Base-by-base conservation (phyloP, 2,888 invertebrate genomes). In the Amphiduros pacificus region DNA sequence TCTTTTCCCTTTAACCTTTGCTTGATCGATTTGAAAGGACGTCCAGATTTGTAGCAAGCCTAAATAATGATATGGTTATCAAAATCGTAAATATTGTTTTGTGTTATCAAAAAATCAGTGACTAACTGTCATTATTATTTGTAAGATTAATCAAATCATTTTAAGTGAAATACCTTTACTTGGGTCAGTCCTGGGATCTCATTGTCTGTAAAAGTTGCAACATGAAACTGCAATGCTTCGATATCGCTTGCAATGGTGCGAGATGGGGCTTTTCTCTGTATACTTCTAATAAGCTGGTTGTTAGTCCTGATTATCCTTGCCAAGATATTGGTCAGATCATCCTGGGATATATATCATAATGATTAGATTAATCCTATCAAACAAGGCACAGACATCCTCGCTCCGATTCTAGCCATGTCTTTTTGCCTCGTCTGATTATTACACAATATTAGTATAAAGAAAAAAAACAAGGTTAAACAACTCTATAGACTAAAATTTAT, bases 1-100 rank as follows among this genome's bases (percentile, higher is more conserved):
- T 99, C 99, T 81, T 99, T 99, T 24, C 98, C 97, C 84, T 98
- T 98, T 65, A 87, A 74, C 53, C 99, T 88, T 2, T 97, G 93
- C 82, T 99, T 99, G 57, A 99, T 87, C 0, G 99, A 96, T 85
- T 99, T 99, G 9, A 99, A 84, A 0, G 99, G 99, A 80, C 99
- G 92, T 2, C 99, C 99, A 0, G 97, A 97, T 83, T 99, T 99
- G 82, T 99, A 99, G 89, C 96, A 94, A 11, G 99, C 99, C 83
- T 84, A 44, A 9, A 36, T 11, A 36, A n/a, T n/a, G n/a, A 60
- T 54, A 31, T 59, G 28, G 53, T 9, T 14, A 14, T 14, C 17
- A 36, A 14, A 36, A 36, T 36, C n/a, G n/a, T n/a, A n/a, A n/a
- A n/a, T n/a, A n/a, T n/a, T n/a, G n/a, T n/a, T n/a, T n/a, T n/a